phyloP scores from a whole-genome alignment of 2,797 vertebrate species.

The Clarias platycephalus region DNA sequence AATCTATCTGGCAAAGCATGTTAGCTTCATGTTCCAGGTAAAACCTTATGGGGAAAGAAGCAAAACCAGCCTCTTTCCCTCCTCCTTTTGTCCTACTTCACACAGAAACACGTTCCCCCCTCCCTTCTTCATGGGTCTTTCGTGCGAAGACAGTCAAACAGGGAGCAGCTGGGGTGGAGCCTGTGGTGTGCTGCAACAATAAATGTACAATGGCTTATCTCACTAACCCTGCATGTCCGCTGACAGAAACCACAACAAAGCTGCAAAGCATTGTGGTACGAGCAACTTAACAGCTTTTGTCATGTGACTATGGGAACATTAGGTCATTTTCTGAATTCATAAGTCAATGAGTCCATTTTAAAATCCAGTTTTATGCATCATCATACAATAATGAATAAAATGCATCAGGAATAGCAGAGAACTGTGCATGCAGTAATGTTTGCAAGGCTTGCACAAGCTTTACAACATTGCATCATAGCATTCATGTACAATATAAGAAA shows the following conservation, averaged over 20 bases:
- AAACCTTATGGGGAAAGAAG: not conserved
- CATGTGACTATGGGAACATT: constrained; percentile 6
- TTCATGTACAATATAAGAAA: no score
- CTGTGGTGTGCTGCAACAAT: constrained; percentile 66
- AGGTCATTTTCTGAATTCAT: constrained; percentile 11
- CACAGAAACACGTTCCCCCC: not conserved
- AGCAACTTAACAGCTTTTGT: constrained; percentile 14
- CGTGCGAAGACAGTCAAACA: constrained; percentile 71
- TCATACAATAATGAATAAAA: not conserved
- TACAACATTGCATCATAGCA: not conserved
- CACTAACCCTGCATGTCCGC: constrained; percentile 59
- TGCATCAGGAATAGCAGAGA: not conserved
- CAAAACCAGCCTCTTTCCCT: not conserved
- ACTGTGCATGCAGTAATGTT: not conserved
- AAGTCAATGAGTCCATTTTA: not conserved
- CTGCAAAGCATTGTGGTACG: constrained; percentile 11
- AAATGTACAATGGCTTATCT: constrained; percentile 67
- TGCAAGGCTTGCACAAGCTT: not conserved
- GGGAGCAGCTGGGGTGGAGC: constrained; percentile 69
- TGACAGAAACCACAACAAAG: constrained; percentile 51
- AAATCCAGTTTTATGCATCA: not conserved
- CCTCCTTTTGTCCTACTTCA: not conserved
- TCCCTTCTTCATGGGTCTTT: constrained; percentile 58
- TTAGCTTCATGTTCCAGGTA: not conserved
- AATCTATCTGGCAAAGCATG: not conserved